phyloP scores from a whole-genome alignment of 1,140 invertebrate species.

The Agrypnia vestita region DNA sequence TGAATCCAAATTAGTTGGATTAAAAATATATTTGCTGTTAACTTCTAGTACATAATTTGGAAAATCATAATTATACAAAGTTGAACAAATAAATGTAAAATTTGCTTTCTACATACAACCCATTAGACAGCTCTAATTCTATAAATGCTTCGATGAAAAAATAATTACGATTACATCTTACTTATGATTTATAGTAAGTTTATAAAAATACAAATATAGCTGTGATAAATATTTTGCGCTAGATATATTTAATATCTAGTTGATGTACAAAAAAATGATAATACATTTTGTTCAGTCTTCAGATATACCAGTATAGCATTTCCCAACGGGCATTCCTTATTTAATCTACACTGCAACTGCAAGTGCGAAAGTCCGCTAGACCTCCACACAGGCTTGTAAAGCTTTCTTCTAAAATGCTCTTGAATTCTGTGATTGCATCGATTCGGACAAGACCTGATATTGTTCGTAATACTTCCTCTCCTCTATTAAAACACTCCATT shows the following conservation, averaged over 20 bases:
- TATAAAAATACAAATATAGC: slow-evolving; percentile 51
- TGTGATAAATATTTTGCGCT: slow-evolving; percentile 45
- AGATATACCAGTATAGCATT: slow-evolving; percentile 37
- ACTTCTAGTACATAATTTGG: slow-evolving; percentile 29
- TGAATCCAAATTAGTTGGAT: slow-evolving; percentile 50
- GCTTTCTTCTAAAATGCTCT: too few species aligned
- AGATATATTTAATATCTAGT: slow-evolving; percentile 47
- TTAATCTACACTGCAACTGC: too few species aligned
- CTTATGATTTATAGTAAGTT: slow-evolving; percentile 32
- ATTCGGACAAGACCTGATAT: too few species aligned
- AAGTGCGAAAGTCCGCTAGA: too few species aligned
- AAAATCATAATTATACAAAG: not conserved
- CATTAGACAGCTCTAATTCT: slow-evolving; percentile 48
- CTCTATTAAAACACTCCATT: too few species aligned
- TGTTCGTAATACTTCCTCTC: too few species aligned
- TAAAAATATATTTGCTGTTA: slow-evolving; percentile 41
- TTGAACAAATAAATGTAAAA: not conserved
- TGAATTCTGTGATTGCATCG: too few species aligned
- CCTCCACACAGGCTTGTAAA: too few species aligned
- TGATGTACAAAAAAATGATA: slow-evolving; percentile 36
- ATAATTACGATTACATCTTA: slow-evolving; percentile 35
- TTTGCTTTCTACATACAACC: slow-evolving; percentile 30
- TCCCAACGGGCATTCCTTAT: not conserved
- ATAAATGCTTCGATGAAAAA: slow-evolving; percentile 41
- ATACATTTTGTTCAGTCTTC: slow-evolving; percentile 46